Percentiles rank a stretch among this genome's conserved stretches.
Evolutionary conservation across 2,888 invertebrate genomes (phyloP).

Genomic region (Cephus sareptanus): DNA sequence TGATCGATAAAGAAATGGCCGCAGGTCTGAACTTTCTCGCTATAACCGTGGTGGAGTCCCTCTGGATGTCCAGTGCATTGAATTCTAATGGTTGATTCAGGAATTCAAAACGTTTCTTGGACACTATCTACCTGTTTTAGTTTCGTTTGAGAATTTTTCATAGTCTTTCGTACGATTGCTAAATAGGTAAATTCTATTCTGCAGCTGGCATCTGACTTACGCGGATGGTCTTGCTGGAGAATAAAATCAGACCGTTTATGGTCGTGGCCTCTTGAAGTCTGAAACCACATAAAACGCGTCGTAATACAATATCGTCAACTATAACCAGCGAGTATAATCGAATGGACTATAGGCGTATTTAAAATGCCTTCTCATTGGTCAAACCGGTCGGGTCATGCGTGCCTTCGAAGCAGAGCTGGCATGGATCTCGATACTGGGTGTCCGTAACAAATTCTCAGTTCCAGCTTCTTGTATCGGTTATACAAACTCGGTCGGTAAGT

Average conservation of each 20-base stretch:
- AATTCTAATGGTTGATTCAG: not conserved
- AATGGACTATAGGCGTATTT: slow-evolving; percentile 16
- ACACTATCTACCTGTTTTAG: not conserved
- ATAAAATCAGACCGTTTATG: not conserved
- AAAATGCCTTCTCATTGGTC: slow-evolving; percentile 24
- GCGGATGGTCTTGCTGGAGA: not conserved
- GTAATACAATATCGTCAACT: slow-evolving; percentile 7
- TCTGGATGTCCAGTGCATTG: not conserved
- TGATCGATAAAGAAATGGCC: not conserved
- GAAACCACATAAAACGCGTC: not conserved
- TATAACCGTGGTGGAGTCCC: not conserved
- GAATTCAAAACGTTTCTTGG: no score
- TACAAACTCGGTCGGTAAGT: not conserved
- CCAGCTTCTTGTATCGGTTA: not conserved
- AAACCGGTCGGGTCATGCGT: slow-evolving; percentile 18
- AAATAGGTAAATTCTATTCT: not conserved
- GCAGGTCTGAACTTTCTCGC: not conserved
- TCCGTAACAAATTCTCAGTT: not conserved
- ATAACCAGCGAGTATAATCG: slow-evolving; percentile 5
- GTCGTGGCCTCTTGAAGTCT: not conserved
- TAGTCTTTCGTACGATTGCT: not conserved
- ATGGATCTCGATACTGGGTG: slow-evolving; percentile 2
- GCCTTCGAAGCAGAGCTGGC: slow-evolving; percentile 5
- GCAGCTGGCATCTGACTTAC: not conserved
- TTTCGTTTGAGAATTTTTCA: not conserved